Evolutionary conservation across 2,888 invertebrate species (phyloP).

Genomic region (Clunio marinus): DNA sequence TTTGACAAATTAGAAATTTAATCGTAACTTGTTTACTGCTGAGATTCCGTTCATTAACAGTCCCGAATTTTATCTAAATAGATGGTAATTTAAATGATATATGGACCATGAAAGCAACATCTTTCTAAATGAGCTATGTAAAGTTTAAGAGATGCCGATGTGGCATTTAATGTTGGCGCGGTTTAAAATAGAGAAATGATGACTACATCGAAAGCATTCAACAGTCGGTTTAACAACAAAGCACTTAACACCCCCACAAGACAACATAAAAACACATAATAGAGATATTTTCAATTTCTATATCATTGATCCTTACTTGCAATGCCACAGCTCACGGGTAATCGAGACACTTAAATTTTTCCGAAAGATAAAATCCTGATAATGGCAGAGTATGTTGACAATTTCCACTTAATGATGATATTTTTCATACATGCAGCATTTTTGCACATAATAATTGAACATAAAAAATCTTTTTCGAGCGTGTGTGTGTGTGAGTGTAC

Average conservation of each 20-base stretch:
- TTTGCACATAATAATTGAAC: too few species aligned
- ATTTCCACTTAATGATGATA: not conserved
- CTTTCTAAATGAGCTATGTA: too few species aligned
- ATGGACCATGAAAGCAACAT: not conserved
- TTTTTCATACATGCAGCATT: too few species aligned
- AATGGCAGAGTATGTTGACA: not conserved
- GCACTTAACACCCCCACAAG: conserved; percentile 2
- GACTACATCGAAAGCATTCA: not conserved
- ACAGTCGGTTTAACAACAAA: not conserved
- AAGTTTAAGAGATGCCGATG: not conserved
- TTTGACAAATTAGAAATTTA: conserved; percentile 36
- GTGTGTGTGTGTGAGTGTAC: not conserved
- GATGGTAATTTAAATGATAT: conserved; percentile 31
- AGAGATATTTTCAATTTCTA: conserved; percentile 15
- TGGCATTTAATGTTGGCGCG: not conserved
- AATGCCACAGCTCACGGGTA: not conserved
- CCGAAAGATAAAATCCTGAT: conserved; percentile 6
- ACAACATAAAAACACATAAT: not conserved
- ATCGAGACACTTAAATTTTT: not conserved
- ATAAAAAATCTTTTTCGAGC: not conserved
- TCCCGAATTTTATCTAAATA: conserved; percentile 29
- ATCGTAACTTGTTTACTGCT: conserved; percentile 26
- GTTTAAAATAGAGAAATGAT: not conserved
- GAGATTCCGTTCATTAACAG: conserved; percentile 24
- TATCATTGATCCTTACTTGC: not conserved